These are phyloP conservation scores for Odontesthes bonariensis DNA, from an alignment of 2,113 vertebrate species.

Conservation along the genomic window DNA sequence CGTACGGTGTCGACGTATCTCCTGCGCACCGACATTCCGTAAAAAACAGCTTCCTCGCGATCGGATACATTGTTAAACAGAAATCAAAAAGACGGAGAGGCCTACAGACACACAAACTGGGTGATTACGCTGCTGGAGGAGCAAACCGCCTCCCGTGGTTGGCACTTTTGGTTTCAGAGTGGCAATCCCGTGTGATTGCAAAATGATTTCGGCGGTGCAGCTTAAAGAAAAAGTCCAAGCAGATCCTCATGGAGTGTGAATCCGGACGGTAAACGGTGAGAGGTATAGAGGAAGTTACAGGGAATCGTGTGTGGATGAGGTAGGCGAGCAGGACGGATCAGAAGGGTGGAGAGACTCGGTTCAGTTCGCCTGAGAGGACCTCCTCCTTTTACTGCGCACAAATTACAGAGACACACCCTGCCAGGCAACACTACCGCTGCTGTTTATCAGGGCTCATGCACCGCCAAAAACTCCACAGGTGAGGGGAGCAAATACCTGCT, in stretches of 20 bases:
- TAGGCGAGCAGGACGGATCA: not conserved
- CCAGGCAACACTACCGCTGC: not conserved
- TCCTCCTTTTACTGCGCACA: slow-evolving; percentile 46
- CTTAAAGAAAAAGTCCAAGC: not conserved
- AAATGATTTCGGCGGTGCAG: slow-evolving; percentile 13
- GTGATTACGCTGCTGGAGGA: not conserved
- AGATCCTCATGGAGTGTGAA: not conserved
- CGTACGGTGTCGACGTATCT: slow-evolving; percentile 79
- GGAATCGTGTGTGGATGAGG: slow-evolving; percentile 12
- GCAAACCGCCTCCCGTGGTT: slow-evolving; percentile 25
- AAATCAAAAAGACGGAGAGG: not conserved
- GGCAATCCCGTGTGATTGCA: not conserved
- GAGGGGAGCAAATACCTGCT: not conserved
- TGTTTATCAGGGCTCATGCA: not conserved
- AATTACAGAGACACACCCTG: slow-evolving; percentile 68
- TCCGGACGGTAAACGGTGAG: not conserved
- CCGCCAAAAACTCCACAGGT: not conserved
- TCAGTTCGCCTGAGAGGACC: slow-evolving; percentile 37
- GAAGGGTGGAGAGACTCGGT: slow-evolving; percentile 35
- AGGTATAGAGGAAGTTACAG: not conserved
- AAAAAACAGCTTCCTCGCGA: slow-evolving; percentile 72
- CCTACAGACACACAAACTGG: not conserved
- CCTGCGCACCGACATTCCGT: slow-evolving; percentile 78
- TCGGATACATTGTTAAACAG: slow-evolving; percentile 58
- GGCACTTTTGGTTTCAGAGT: slow-evolving; percentile 48